phyloP scores from a whole-genome alignment of 2,113 vertebrate genomes.

The Poeciliopsis turrubarensis region DNA sequence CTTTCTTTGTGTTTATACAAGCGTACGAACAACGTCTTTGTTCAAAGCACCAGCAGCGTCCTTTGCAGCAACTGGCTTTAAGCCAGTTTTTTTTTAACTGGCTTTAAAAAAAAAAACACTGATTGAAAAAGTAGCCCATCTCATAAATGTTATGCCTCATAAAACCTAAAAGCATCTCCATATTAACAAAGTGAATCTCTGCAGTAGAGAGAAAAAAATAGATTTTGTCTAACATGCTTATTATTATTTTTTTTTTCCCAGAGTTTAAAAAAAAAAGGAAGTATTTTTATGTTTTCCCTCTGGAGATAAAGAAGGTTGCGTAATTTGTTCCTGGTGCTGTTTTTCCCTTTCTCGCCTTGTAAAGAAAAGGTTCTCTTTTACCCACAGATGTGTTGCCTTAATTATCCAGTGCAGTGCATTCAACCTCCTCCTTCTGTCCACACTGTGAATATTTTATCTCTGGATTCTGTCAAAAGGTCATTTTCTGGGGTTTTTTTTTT shows the following conservation, averaged over 20 bases:
- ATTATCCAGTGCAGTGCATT: conserved; percentile 61
- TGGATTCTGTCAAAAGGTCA: conserved; percentile 37
- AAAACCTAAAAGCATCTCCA: conserved; percentile 1
- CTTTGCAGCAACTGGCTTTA: not conserved
- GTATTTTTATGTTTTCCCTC: conserved; percentile 24
- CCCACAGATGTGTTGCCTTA: conserved; percentile 74
- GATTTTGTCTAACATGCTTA: conserved; percentile 4
- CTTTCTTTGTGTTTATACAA: conserved; percentile 8
- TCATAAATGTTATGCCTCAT: conserved; percentile 13
- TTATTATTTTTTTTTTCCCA: not conserved
- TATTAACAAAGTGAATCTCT: conserved; percentile 2
- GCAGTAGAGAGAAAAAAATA: not conserved
- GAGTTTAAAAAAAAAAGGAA: not conserved
- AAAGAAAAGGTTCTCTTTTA: conserved; percentile 51
- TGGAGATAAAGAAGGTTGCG: conserved; percentile 7
- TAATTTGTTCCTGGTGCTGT: conserved; percentile 31
- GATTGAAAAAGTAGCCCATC: not conserved
- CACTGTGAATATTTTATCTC: conserved; percentile 63
- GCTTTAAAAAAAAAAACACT: not conserved
- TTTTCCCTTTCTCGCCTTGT: conserved; percentile 37
- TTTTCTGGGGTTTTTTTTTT: conserved; percentile 33
- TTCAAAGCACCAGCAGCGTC: conserved; percentile 58
- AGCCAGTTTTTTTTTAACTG: not conserved
- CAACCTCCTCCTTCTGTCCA: conserved; percentile 15
- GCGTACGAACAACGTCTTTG: conserved; percentile 8